phyloP scores from a whole-genome alignment of 2,888 invertebrate species.

The Cataglyphis livida region DNA sequence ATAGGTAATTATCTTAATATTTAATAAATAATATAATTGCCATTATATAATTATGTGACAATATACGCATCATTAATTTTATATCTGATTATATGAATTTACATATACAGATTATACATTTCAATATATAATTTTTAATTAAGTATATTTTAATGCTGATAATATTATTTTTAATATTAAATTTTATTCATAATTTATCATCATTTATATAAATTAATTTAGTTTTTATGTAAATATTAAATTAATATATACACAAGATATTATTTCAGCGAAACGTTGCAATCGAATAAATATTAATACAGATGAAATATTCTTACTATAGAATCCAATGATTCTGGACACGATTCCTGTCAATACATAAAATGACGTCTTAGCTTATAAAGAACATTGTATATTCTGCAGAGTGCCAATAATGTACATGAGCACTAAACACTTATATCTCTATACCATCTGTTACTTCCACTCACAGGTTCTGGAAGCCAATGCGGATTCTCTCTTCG shows the following conservation, averaged over 20 bases:
- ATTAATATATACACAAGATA: slow-evolving; percentile 34
- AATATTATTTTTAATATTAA: slow-evolving; percentile 6
- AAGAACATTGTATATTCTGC: slow-evolving; percentile 48
- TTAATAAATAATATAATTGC: slow-evolving; percentile 16
- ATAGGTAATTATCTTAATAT: neutral
- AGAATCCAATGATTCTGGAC: slow-evolving; percentile 68
- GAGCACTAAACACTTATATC: slow-evolving; percentile 65
- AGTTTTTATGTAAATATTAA: slow-evolving; percentile 40
- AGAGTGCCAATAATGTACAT: slow-evolving; percentile 42
- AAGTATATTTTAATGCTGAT: slow-evolving; percentile 14
- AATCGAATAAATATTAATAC: slow-evolving; percentile 22
- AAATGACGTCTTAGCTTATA: slow-evolving; percentile 58
- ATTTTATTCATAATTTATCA: slow-evolving; percentile 22
- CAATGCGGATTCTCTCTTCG: slow-evolving; percentile 78
- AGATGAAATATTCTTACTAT: slow-evolving; percentile 1
- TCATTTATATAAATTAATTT: slow-evolving; percentile 7
- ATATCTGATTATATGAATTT: slow-evolving; percentile 5
- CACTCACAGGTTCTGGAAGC: slow-evolving; percentile 83
- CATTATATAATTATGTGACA: slow-evolving; percentile 15
- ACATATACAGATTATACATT: neutral
- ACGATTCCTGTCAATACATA: slow-evolving; percentile 65
- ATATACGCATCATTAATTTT: slow-evolving; percentile 10
- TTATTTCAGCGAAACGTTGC: slow-evolving; percentile 50
- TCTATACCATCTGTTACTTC: slow-evolving; percentile 65
- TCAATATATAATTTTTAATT: slow-evolving; percentile 14